Percentiles rank a stretch among this genome's conserved stretches.
Evolutionary conservation across 2,113 vertebrate genomes (phyloP).

Genomic region (Sigmodon hispidus): DNA sequence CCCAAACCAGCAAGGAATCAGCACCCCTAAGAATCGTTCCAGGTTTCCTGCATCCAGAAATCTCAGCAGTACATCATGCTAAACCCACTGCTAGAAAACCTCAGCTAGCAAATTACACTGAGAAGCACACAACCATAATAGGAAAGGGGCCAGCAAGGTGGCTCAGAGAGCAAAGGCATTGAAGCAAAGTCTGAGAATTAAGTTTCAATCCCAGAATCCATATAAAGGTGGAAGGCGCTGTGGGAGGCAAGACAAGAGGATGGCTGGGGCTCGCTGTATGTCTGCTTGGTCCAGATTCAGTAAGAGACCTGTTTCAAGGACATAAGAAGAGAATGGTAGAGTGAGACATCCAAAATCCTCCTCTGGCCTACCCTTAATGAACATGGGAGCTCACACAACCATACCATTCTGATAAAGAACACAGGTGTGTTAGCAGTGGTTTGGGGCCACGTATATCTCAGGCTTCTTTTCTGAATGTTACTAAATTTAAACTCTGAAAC

Average conservation of each 20-base stretch:
- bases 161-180: neutral
- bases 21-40: neutral
- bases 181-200: neutral
- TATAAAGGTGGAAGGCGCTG: neutral
- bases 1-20: neutral
- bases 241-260: no score
- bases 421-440: neutral
- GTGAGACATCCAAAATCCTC: neutral
- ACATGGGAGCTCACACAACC: no score
- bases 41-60: neutral
- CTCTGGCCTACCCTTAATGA: neutral
- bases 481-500: slow-evolving; percentile 18
- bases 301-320: neutral
- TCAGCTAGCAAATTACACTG: neutral
- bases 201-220: neutral
- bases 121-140: slow-evolving; percentile 1
- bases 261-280: neutral
- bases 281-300: neutral
- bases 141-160: neutral
- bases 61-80: neutral
- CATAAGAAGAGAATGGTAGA: neutral
- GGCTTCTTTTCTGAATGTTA: slow-evolving; percentile 29
- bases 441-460: neutral
- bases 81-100: neutral
- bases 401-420: neutral